Percentiles rank a stretch among this genome's conserved stretches.
Conservation (phyloP, 2,888 invertebrate genomes). For the Acleris holmiana region DNA sequence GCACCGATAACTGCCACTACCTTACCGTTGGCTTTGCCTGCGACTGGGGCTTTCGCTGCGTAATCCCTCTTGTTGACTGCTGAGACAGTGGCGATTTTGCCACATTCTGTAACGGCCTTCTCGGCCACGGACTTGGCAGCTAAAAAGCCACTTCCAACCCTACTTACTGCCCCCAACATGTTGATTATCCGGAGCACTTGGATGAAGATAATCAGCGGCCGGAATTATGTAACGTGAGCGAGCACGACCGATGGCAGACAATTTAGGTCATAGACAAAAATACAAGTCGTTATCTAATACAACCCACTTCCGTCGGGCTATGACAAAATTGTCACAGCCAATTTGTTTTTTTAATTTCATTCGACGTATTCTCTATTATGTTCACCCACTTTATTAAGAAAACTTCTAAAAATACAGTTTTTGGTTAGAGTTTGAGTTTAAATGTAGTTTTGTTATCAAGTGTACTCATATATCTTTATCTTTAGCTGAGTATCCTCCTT, state of each 20-base stretch:
- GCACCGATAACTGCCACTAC: slow-evolving; percentile 98
- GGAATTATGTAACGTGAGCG: slow-evolving; percentile 70
- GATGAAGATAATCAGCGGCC: slow-evolving; percentile 56
- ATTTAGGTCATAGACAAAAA: slow-evolving; percentile 40
- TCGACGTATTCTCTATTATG: too few relatives aligned
- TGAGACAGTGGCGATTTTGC: slow-evolving; percentile 79
- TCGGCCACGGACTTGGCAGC: slow-evolving; percentile 84
- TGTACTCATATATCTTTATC: too few relatives aligned
- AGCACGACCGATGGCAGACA: slow-evolving; percentile 38
- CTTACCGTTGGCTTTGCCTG: slow-evolving; percentile 81
- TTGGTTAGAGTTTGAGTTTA: too few relatives aligned
- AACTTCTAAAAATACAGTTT: too few relatives aligned
- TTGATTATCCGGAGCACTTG: slow-evolving; percentile 60
- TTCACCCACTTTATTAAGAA: too few relatives aligned
- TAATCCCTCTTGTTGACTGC: slow-evolving; percentile 69
- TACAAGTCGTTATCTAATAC: slow-evolving; percentile 30
- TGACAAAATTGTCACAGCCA: slow-evolving; percentile 18
- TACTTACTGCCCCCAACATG: slow-evolving; percentile 86
- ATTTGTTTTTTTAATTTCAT: too few relatives aligned
- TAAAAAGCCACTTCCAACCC: slow-evolving; percentile 85
- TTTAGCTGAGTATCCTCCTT: too few relatives aligned
- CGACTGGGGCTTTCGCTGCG: slow-evolving; percentile 53
- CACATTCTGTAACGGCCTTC: slow-evolving; percentile 84
- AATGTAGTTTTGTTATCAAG: too few relatives aligned
- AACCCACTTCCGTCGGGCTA: slow-evolving; percentile 27